Percentiles rank a stretch among this genome's conserved stretches.
These are phyloP conservation scores for Guaruba guarouba DNA, from an alignment of 2,113 vertebrate genomes.

Conservation along the genomic window DNA sequence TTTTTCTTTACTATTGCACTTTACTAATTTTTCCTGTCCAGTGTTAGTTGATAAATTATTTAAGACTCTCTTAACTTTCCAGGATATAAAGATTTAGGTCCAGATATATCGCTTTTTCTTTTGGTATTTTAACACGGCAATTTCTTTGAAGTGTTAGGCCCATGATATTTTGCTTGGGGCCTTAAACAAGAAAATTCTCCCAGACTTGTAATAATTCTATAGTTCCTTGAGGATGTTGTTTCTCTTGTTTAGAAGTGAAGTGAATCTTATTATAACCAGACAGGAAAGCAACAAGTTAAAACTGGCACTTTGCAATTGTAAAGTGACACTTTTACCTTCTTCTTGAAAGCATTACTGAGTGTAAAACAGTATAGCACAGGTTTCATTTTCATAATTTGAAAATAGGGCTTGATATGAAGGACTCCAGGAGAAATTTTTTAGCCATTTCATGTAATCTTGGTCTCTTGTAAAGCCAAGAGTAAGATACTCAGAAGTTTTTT, in stretches of 20 bases:
- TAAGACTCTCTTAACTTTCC: not conserved
- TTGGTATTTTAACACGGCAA: not conserved
- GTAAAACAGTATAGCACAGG: not conserved
- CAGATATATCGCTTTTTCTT: not conserved
- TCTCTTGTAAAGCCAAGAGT: not conserved
- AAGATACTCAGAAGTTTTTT: not conserved
- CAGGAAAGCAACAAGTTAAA: slow-evolving; percentile 2
- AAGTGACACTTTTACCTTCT: not conserved
- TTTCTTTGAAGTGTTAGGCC: not conserved
- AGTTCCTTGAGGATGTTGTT: not conserved
- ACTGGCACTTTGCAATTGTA: not conserved
- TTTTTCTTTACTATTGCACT: not conserved
- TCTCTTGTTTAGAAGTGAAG: slow-evolving; percentile 1
- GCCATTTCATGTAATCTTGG: not conserved
- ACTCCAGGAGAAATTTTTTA: not conserved
- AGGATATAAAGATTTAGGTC: not conserved
- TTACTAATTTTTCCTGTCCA: not conserved
- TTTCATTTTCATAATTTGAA: not conserved
- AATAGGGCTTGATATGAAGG: not conserved
- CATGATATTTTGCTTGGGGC: not conserved
- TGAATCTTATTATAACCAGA: not conserved
- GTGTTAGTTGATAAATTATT: not conserved
- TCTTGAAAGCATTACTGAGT: not conserved
- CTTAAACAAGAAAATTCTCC: not conserved
- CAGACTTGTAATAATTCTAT: not conserved